Conservation (phyloP, 2,113 vertebrate species). For the Bothrops jararaca region DNA sequence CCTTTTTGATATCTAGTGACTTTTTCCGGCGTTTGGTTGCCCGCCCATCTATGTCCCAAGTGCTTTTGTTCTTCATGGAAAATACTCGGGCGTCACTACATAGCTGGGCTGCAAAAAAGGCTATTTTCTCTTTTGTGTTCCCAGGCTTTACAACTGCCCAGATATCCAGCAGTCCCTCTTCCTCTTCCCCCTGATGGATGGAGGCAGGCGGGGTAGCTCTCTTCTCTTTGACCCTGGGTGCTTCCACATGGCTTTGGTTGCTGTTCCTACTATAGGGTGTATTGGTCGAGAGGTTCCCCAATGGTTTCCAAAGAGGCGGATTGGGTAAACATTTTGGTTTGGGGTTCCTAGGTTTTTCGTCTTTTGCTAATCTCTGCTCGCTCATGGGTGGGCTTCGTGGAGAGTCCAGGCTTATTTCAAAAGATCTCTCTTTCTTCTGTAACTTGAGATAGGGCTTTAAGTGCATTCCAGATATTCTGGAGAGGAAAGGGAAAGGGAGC, state of each 20-base stretch:
- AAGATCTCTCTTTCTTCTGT: conserved; percentile 73
- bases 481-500: conserved; percentile 39
- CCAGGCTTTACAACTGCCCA: conserved; percentile 93
- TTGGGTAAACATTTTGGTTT: conserved; percentile 62
- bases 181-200: conserved; percentile 76
- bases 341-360: conserved; percentile 61
- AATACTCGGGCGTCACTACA: conserved; percentile 59
- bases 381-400: conserved; percentile 60
- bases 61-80: conserved; percentile 83
- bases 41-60: conserved; percentile 81
- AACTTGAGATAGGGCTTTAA: conserved; percentile 84
- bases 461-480: conserved; percentile 86
- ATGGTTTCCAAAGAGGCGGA: conserved; percentile 69
- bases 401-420: conserved; percentile 64
- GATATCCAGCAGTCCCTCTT: conserved; percentile 76
- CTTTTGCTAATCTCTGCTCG: conserved; percentile 65
- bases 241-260: conserved; percentile 61
- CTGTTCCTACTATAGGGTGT: conserved; percentile 72
- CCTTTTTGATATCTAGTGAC: conserved; percentile 74
- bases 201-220: conserved; percentile 57
- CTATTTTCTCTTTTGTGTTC: conserved; percentile 94
- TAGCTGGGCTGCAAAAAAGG: conserved; percentile 86
- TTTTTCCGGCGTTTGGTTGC: conserved; percentile 83
- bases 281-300: conserved; percentile 79
- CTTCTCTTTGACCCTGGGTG: conserved; percentile 55